Conservation (phyloP, 1,140 invertebrate species). For the Lycorma delicatula region DNA sequence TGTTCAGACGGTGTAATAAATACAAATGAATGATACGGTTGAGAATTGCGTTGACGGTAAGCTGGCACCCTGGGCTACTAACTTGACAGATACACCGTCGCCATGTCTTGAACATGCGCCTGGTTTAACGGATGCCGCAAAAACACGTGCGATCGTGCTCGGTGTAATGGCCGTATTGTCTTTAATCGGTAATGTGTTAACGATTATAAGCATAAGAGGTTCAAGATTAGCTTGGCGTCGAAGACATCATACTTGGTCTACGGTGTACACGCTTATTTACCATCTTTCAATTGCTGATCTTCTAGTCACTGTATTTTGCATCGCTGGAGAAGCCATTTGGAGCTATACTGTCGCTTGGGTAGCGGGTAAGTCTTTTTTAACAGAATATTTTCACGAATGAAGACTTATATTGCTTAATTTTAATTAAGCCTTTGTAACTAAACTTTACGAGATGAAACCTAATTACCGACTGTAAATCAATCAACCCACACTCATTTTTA, state of each 20-base stretch:
- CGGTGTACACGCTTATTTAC: conserved; percentile 67
- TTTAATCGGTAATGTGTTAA: conserved; percentile 61
- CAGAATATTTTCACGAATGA: no score
- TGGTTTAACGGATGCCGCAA: conserved; percentile 43
- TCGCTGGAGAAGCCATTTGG: conserved; percentile 70
- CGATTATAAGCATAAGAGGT: conserved; percentile 59
- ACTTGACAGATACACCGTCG: no score
- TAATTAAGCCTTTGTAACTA: no score
- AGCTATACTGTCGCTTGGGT: conserved; percentile 69
- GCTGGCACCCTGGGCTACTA: no score
- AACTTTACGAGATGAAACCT: no score
- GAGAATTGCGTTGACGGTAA: no score
- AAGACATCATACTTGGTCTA: conserved; percentile 48
- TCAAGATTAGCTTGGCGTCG: conserved; percentile 10
- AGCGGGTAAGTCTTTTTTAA: conserved; percentile 48
- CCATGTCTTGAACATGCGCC: conserved; percentile 53
- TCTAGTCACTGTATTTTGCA: conserved; percentile 69
- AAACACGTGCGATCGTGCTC: conserved; percentile 54
- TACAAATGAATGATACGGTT: no score
- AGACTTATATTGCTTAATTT: no score
- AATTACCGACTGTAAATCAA: no score
- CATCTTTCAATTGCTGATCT: conserved; percentile 66
- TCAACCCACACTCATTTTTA: no score
- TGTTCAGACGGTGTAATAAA: no score
- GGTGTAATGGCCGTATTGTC: conserved; percentile 58